Base-by-base conservation (phyloP, 2,888 invertebrate genomes). In the Kuschelorhynchus macadamiae region DNA sequence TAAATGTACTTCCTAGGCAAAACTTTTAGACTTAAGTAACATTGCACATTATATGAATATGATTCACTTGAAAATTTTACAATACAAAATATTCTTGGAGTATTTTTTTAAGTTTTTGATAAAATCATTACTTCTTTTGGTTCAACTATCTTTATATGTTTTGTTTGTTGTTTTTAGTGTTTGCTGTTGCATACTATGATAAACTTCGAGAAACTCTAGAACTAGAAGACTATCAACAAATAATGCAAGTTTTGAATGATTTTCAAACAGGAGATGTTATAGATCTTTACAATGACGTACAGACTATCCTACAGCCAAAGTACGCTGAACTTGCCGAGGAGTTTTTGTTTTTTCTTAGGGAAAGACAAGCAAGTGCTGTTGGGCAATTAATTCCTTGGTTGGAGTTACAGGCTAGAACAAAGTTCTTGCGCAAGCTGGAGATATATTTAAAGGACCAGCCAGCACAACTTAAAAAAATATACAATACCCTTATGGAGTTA, bases 311-410 rank as follows among this genome's bases (percentile, higher is more conserved):
- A 70, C 85, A 88, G 36, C 86, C 87, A 16, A 88, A 90, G 60
- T 87, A 93, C 81, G 88, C 90, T 3, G 94, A 95, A 77, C 85
- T 96, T 55, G 87, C 91, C 1, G 91, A 93, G 70, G 94, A 96
- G 75, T 96, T 96, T 80, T 85, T 96, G 3, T 87, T 92, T 41
- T 96, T 96, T 83, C 83, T 96, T 66, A 88, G 91, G 72, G 92
- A 94, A 0, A 90, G 91, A 18, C 95, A 96, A 84, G 96, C 96
- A 0, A 88, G 90, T 39, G 87, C 91, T 80, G 88, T 94, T 67
- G 93, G 93, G 9, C 90, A 92, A 81, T 90, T 93, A 55, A 90
- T 92, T 79, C 92, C 94, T 71, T 90, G 92, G 82, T 89, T 92
- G 59, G 89, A 91, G 86, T 84, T 93, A 74, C 88, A 88, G 64